Evolutionary conservation across 2,888 invertebrate genomes (phyloP).

Genomic region (Amphipyra tragopoginis): DNA sequence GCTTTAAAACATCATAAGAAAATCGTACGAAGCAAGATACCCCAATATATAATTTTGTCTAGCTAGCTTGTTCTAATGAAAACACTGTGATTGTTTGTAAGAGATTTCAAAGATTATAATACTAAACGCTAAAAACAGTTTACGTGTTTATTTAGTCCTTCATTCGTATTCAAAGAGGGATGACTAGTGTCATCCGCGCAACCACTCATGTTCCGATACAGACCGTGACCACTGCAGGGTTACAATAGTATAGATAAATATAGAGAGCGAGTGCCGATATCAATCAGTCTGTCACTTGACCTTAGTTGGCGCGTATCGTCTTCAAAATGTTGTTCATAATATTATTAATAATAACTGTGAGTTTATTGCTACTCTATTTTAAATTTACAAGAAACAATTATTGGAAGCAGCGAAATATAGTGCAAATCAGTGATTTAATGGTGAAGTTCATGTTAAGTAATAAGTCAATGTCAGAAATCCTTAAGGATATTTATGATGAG

Average conservation of each 20-base stretch:
- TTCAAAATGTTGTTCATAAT: slow-evolving; percentile 43
- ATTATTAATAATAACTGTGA: slow-evolving; percentile 55
- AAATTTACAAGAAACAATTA: slow-evolving; percentile 62
- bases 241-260: slow-evolving; percentile 7
- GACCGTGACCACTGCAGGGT: too few species aligned
- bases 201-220: too few species aligned
- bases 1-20: too few species aligned
- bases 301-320: slow-evolving; percentile 8
- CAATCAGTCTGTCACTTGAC: slow-evolving; percentile 23
- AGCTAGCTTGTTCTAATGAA: too few species aligned
- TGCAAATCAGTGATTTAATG: slow-evolving; percentile 63
- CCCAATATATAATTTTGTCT: too few species aligned
- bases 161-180: too few species aligned
- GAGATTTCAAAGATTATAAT: too few species aligned
- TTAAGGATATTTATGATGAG: slow-evolving; percentile 70
- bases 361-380: slow-evolving; percentile 50
- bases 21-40: too few species aligned
- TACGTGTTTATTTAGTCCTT: too few species aligned
- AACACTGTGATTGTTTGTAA: too few species aligned
- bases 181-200: too few species aligned
- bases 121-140: too few species aligned
- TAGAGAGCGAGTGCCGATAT: background rate
- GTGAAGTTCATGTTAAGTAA: slow-evolving; percentile 69
- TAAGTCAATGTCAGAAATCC: slow-evolving; percentile 70
- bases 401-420: slow-evolving; percentile 73